Base-by-base conservation (phyloP, 2,888 invertebrate genomes). In the Morinoia aosen region DNA sequence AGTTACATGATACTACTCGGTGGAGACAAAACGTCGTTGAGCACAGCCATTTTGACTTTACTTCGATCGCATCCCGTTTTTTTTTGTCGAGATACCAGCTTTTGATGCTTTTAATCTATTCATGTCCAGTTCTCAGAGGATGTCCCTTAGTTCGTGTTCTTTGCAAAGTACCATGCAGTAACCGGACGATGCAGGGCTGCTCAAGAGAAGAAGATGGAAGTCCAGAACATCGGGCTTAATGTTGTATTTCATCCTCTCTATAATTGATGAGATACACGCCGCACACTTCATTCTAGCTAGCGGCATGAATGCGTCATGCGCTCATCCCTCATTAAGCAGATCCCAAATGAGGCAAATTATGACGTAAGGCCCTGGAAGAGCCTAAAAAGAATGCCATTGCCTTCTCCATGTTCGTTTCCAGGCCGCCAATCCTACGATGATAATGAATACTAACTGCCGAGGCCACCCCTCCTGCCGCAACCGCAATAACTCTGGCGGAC, bases 191-290 rank as follows among this genome's bases (percentile, higher is more conserved):
- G 33, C 76, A 33, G 33, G 76, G 33, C 76, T 76, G 76, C 33
- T 76, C 76, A 76, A 76, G 76, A 76, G 76, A 76, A 76, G 76
- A 76, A 76, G 76, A 76, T 76, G 76, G 76, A 76, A 76, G 76
- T 76, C 76, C 12, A 76, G 76, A 76, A 76, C 76, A 76, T 76
- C 76, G 76, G 33, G 76, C 76, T 76, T 19, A 12, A 76, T 76
- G 76, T 76, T 76, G 76, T 76, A 76, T 76, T 76, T 76, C 76
- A 33, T 76, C 76, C 25, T 76, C 76, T 76, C 76, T 76, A 33
- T 76, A 76, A 76, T 76, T 76, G 76, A 76, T 76, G 76, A 76
- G 76, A 76, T 76, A 76, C 76, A 76, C 19, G 76, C 76, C 76
- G 33, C 76, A 76, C 76, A 76, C 76, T 76, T 76, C 76, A 76